Conservation (phyloP, 2,797 vertebrate genomes). For the Glyptemys insculpta region DNA sequence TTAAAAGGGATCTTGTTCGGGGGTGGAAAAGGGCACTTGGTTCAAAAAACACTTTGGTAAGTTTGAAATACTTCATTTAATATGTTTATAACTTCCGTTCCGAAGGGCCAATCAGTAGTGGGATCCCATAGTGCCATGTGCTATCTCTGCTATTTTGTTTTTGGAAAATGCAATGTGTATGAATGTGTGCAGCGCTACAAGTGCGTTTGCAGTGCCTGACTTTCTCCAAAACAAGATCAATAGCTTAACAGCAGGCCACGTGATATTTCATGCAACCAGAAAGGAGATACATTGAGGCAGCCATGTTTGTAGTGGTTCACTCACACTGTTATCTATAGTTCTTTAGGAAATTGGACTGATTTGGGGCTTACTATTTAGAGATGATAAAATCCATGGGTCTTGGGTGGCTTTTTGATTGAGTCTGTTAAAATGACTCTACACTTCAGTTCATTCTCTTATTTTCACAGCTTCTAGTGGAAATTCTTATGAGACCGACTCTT, state of each 20-base stretch:
- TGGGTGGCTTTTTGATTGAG: neutral
- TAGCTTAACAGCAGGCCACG: neutral
- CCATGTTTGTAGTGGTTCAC: neutral
- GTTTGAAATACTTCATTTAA: neutral
- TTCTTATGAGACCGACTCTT: conserved; percentile 97
- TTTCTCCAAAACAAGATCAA: neutral
- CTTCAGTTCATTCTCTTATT: conserved; percentile 47
- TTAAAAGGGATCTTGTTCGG: neutral
- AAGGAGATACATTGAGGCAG: neutral
- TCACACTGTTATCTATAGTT: neutral
- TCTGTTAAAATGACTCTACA: neutral
- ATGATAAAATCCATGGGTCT: neutral
- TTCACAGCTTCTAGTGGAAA: conserved; percentile 95
- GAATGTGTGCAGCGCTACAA: neutral
- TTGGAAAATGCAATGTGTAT: neutral
- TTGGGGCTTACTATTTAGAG: conserved; percentile 10
- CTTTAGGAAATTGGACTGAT: neutral
- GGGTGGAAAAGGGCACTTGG: neutral
- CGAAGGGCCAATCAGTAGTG: neutral
- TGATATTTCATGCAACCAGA: neutral
- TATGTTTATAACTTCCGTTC: neutral
- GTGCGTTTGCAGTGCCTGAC: neutral
- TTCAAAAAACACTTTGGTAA: neutral
- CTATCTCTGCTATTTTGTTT: neutral
- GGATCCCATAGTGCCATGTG: neutral